Percentiles rank a stretch among this genome's conserved stretches.
Evolutionary conservation across 2,113 vertebrate genomes (phyloP).

Genomic region (Dicerorhinus sumatrensis): DNA sequence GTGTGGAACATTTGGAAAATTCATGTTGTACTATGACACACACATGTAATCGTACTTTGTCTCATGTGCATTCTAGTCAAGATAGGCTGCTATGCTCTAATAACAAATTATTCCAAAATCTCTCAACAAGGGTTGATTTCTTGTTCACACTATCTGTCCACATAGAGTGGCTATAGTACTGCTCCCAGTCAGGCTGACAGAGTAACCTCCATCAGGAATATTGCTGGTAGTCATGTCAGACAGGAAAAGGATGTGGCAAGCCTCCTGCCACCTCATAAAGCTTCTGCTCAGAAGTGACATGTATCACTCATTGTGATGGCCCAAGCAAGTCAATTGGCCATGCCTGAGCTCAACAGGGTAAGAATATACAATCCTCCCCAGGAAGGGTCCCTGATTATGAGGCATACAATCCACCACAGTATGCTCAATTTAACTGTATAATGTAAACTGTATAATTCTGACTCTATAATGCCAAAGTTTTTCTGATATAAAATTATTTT

Average conservation of each 20-base stretch:
- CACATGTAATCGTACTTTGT: background rate
- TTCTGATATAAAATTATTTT: slow-evolving; percentile 41
- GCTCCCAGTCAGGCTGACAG: background rate
- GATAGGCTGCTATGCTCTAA: background rate
- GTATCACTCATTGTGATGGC: background rate
- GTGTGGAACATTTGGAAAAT: background rate
- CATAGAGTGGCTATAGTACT: background rate
- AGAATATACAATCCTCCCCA: background rate
- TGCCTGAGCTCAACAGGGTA: background rate
- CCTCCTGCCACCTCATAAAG: background rate
- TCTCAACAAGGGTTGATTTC: slow-evolving; percentile 5
- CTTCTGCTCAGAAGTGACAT: slow-evolving; percentile 6
- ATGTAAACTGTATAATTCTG: background rate
- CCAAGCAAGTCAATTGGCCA: background rate
- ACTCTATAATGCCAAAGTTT: background rate
- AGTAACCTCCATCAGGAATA: background rate
- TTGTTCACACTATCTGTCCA: background rate
- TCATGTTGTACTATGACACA: background rate
- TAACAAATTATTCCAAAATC: slow-evolving; percentile 15
- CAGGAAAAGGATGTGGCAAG: background rate
- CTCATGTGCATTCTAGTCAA: background rate
- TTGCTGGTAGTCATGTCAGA: background rate
- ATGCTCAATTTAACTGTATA: background rate
- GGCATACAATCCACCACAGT: background rate
- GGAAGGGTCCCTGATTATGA: background rate